A percentile compares a stretch with the other conserved stretches of the same genome.
Conservation (phyloP, 2,888 invertebrate genomes). For the Dermolepida albohirtum region DNA sequence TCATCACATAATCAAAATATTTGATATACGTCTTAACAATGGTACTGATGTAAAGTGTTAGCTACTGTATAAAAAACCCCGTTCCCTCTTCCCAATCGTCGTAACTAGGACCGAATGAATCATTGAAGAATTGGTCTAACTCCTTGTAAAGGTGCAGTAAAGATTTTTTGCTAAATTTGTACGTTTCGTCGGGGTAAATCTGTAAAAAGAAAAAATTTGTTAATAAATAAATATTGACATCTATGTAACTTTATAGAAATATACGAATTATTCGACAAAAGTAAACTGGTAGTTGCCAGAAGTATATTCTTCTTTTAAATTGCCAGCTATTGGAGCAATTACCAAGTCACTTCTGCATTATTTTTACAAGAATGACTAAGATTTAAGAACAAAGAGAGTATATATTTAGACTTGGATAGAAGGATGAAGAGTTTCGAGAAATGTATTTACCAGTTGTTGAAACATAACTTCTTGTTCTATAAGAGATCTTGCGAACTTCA, state of each 20-base stretch:
- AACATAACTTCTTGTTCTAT: conserved; percentile 85
- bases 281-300: too few relatives aligned
- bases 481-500: conserved; percentile 85
- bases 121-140: conserved; percentile 88
- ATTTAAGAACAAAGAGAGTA: too few relatives aligned
- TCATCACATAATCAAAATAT: conserved; percentile 32
- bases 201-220: conserved; percentile 61
- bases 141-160: conserved; percentile 83
- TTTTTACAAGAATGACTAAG: too few relatives aligned
- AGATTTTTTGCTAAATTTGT: conserved; percentile 76
- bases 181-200: conserved; percentile 91
- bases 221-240: neutral
- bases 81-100: conserved; percentile 64
- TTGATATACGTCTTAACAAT: conserved; percentile 20
- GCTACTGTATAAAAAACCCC: conserved; percentile 61
- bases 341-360: too few relatives aligned
- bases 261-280: too few relatives aligned
- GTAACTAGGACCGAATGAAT: conserved; percentile 75
- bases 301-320: too few relatives aligned
- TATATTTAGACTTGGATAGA: too few relatives aligned
- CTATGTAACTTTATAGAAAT: neutral
- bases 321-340: too few relatives aligned
- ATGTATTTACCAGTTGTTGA: conserved; percentile 80
- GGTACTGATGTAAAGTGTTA: conserved; percentile 26
- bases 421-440: too few relatives aligned